Evolutionary conservation across 2,888 invertebrate species (phyloP).

Genomic region (Pandemis heparana): DNA sequence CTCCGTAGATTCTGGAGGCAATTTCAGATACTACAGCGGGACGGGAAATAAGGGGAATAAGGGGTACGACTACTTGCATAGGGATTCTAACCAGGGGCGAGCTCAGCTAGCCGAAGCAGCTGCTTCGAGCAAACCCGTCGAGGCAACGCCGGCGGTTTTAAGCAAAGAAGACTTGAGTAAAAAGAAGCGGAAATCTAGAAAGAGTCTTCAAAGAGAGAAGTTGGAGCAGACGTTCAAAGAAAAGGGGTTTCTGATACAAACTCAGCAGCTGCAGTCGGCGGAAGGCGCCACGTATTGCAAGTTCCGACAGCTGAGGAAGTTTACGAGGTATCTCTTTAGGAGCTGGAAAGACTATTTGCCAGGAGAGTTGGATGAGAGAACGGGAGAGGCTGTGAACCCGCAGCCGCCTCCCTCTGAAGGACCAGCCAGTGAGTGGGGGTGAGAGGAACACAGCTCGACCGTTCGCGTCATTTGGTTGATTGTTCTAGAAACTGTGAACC

Average conservation of each 20-base stretch:
- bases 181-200: slow-evolving; percentile 90
- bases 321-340: slow-evolving; percentile 95
- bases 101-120: slow-evolving; percentile 55
- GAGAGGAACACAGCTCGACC: slow-evolving; percentile 45
- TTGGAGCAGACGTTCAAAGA: slow-evolving; percentile 97
- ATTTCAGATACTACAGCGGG: slow-evolving; percentile 94
- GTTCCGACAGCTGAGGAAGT: slow-evolving; percentile 95
- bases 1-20: slow-evolving; percentile 95
- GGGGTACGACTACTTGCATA: slow-evolving; percentile 91
- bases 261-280: slow-evolving; percentile 96
- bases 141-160: slow-evolving; percentile 49
- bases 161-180: slow-evolving; percentile 78
- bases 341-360: slow-evolving; percentile 98
- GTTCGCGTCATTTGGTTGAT: not conserved
- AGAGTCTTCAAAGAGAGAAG: slow-evolving; percentile 94
- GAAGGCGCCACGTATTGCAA: slow-evolving; percentile 98
- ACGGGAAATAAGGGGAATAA: slow-evolving; percentile 94
- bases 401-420: slow-evolving; percentile 49
- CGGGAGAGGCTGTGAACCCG: slow-evolving; percentile 44
- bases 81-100: slow-evolving; percentile 87
- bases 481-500: not conserved
- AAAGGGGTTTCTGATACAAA: slow-evolving; percentile 96
- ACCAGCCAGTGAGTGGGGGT: slow-evolving; percentile 64
- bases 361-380: slow-evolving; percentile 87
- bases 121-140: slow-evolving; percentile 54